Conservation (phyloP, 2,113 vertebrate genomes). For the Poeciliopsis retropinna region DNA sequence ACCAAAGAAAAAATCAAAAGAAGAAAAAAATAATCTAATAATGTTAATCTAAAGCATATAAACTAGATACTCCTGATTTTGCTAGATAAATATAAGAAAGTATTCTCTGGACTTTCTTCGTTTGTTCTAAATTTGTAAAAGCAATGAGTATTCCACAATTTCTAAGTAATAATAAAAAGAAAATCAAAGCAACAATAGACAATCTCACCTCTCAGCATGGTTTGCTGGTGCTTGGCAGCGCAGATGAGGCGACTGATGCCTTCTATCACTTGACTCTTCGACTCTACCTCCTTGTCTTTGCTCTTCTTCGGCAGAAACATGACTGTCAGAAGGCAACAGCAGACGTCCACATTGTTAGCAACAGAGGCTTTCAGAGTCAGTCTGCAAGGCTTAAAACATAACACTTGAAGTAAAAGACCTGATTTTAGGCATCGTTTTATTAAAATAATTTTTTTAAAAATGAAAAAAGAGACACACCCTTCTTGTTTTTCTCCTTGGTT, state of each 20-base stretch:
- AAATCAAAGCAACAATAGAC: no score
- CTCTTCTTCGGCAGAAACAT: slow-evolving; percentile 99
- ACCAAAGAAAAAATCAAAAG: no score
- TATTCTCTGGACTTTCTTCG: no score
- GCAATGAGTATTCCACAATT: no score
- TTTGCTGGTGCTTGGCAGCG: slow-evolving; percentile 97
- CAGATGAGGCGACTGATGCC: slow-evolving; percentile 98
- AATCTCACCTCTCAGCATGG: slow-evolving; percentile 90
- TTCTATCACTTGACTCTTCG: slow-evolving; percentile 96
- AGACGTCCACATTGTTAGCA: slow-evolving; percentile 4
- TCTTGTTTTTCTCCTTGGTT: slow-evolving; percentile 98
- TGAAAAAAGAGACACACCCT: slow-evolving; percentile 78
- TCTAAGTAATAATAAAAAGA: no score
- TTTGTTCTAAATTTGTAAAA: no score
- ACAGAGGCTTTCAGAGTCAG: slow-evolving; percentile 12
- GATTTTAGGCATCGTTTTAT: background rate
- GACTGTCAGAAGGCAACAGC: slow-evolving; percentile 78
- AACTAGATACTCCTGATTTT: no score
- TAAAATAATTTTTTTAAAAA: background rate
- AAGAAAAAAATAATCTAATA: no score
- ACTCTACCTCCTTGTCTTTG: slow-evolving; percentile 94
- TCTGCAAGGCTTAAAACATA: background rate
- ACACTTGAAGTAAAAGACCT: background rate
- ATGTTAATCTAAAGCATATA: no score
- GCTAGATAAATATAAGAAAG: no score